Base-by-base conservation (phyloP, 1,140 invertebrate genomes). In the Papilio polyxenes region DNA sequence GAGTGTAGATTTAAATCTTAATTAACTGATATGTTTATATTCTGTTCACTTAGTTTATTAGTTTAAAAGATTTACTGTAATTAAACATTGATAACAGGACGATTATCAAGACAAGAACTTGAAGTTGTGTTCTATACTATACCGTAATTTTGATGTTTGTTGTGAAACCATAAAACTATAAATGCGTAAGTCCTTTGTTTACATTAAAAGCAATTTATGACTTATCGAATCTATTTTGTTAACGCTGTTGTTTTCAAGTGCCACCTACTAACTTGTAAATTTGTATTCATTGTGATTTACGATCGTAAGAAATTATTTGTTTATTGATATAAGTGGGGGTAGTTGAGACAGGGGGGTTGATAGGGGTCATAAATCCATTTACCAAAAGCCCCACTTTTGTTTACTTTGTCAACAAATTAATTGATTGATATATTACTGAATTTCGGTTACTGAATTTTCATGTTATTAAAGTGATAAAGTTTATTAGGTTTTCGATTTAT, bases 141-240 rank as follows among this genome's bases (percentile, higher is more conserved):
- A 2, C 23, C 23, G 23, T 31, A 5, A 75, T n/a, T 75, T 75
- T 75, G 13, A 20, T 44, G 51, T 51, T 9, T 11, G 37, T 74
- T 74, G 10, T 48, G 20, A 51, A 51, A 75, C 51, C 75, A 75
- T 75, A 75, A 75, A 75, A 49, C 75, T 20, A 75, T 75, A 75
- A 75, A 75, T 31, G 17, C 48, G 40, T 75, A 51, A 75, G 75
- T 48, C 51, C 75, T 75, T 51, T 75, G 48, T 75, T 75, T 75
- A 74, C 72, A 74, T 48, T 75, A 51, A 51, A 20, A 23, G 2
- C 72, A 75, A 75, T 51, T 75, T 75, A 75, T 10, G 75, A 75
- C n/a, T 13, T 11, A 51, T 48, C 48, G 75, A 75, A 51, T 51
- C 40, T 49, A 75, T 75, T 75, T 49, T 20, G 17, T 51, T 51